phyloP scores from a whole-genome alignment of 2,113 vertebrate genomes.

The Pyxicephalus adspersus region DNA sequence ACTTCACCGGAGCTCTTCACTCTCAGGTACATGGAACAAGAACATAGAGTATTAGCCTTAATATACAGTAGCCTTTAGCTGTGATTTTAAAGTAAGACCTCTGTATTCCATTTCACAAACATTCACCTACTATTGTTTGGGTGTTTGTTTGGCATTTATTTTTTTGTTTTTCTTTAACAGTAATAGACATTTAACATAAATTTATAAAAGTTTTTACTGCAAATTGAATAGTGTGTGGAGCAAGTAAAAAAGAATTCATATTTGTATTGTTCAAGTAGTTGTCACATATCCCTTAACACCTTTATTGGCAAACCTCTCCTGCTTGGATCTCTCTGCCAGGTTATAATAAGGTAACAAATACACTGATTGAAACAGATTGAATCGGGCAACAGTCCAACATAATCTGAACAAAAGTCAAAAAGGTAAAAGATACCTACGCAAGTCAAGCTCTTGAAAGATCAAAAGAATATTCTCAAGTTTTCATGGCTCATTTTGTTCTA shows the following conservation, averaged over 20 bases:
- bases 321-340: slow-evolving; percentile 19
- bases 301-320: neutral
- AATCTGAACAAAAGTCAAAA: slow-evolving; percentile 20
- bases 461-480: neutral
- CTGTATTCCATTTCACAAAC: too few relatives aligned
- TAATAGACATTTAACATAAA: too few relatives aligned
- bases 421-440: slow-evolving; percentile 16
- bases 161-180: too few relatives aligned
- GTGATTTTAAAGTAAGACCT: too few relatives aligned
- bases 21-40: too few relatives aligned
- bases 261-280: slow-evolving; percentile 7
- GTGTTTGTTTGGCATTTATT: too few relatives aligned
- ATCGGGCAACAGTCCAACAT: neutral
- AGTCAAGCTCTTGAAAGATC: slow-evolving; percentile 4
- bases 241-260: neutral
- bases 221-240: too few relatives aligned
- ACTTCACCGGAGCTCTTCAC: too few relatives aligned
- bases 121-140: too few relatives aligned
- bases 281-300: slow-evolving; percentile 11
- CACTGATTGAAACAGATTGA: neutral
- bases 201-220: too few relatives aligned
- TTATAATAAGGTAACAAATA: slow-evolving; percentile 20
- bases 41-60: too few relatives aligned
- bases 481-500: neutral
- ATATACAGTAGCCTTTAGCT: too few relatives aligned